Percentiles rank a stretch among this genome's conserved stretches.
These are phyloP conservation scores for Calliopum simillimum DNA, from an alignment of 2,888 invertebrate species.

Conservation along the genomic window DNA sequence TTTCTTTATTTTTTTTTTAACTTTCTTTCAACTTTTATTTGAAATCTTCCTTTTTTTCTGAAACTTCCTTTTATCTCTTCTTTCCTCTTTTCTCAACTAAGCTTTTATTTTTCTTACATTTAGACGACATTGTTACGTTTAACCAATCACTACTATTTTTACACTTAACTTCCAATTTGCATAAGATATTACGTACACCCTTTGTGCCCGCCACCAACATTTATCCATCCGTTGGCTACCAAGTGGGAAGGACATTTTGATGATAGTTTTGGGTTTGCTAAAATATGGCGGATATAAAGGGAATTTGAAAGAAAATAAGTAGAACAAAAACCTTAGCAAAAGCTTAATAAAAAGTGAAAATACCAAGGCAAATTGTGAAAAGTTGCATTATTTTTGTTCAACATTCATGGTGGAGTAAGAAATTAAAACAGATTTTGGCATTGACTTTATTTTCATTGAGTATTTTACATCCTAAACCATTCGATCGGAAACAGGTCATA, in stretches of 20 bases:
- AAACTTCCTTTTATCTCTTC: not conserved
- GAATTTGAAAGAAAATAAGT: not conserved
- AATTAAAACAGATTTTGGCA: too few species aligned
- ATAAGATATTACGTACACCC: slow-evolving; percentile 60
- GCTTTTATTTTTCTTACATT: slow-evolving; percentile 20
- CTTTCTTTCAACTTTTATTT: not conserved
- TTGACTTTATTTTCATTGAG: too few species aligned
- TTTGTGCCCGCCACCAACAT: not conserved
- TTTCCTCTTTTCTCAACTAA: not conserved
- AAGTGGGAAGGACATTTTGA: too few species aligned
- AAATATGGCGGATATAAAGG: not conserved
- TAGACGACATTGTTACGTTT: slow-evolving; percentile 61
- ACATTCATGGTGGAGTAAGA: too few species aligned
- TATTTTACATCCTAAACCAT: too few species aligned
- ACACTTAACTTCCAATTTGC: slow-evolving; percentile 65
- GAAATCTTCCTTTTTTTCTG: not conserved
- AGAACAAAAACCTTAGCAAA: not conserved
- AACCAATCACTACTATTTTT: slow-evolving; percentile 65
- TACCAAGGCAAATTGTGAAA: too few species aligned
- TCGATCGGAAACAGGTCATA: too few species aligned
- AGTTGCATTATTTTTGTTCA: too few species aligned
- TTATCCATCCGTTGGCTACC: too few species aligned
- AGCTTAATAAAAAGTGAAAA: too few species aligned
- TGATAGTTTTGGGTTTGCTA: not conserved
- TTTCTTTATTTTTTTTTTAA: not conserved